Base-by-base conservation (phyloP, 1,140 invertebrate genomes). In the Neuroterus valhalla region DNA sequence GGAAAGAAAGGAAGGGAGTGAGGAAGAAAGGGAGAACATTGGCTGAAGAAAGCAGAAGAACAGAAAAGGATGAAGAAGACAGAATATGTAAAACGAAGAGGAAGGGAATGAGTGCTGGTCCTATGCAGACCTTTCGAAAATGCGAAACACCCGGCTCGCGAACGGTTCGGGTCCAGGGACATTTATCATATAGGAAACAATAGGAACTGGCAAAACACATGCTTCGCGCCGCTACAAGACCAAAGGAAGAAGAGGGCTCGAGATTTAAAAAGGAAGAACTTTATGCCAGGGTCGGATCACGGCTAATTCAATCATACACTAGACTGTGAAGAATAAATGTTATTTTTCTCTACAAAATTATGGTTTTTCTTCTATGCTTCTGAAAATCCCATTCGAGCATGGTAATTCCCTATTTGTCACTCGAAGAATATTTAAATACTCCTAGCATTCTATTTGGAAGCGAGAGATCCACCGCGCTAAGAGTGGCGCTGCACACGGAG, bases 141-240 rank as follows among this genome's bases (percentile, higher is more conserved):
- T 75, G 71, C 73, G 76, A 80, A 84, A 79, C 66, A 71, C 71
- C 75, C 78, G 78, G 78, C 55, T 66, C 75, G 77, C 78, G 77
- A 82, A 79, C 71, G 77, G 78, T 75, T 76, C 75, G 77, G 68
- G 67, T 66, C 76, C 78, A 68, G 75, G 69, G 68, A 80, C 86
- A 87, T 89, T 89, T 88, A 89, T 89, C 88, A 89, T 89, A 89
- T 81, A 89, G 88, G 79, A 89, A 89, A 89, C 88, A 89, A 89
- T 89, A 88, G 88, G 83, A 89, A 89, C 88, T 88, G 88, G 87
- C 88, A 88, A 89, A 89, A 89, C 88, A 89, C 88, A 88, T 89
- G 88, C 88, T 89, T 89, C 87, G 87, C 87, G 83, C 88, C 82
- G 81, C 68, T 72, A 62, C 70, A 73, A 75, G 71, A 75, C 55